Conservation (phyloP, 2,888 invertebrate species). For the Heliconius aoede region DNA sequence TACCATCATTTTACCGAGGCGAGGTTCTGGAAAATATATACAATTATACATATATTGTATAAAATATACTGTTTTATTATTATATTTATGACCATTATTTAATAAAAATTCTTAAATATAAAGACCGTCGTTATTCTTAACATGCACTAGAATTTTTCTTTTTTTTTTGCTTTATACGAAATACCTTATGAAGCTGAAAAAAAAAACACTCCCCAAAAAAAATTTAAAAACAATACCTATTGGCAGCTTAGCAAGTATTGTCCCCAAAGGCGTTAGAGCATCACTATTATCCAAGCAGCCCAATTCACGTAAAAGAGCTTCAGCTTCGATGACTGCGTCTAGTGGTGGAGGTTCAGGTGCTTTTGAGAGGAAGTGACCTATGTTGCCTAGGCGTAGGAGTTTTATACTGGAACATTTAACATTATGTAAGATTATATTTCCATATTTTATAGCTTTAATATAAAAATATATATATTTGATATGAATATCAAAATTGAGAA, state of each 20-base stretch:
- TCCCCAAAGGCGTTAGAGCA: constrained; percentile 96
- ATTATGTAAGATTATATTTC: background rate
- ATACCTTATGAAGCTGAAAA: background rate
- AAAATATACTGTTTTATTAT: too few relatives aligned
- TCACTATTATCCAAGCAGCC: constrained; percentile 94
- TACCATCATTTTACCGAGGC: constrained; percentile 98
- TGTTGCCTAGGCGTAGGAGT: constrained; percentile 93
- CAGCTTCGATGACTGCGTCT: constrained; percentile 99
- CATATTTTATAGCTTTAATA: too few relatives aligned
- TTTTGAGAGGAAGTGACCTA: constrained; percentile 97
- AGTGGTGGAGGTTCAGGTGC: constrained; percentile 98
- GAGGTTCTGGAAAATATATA: constrained; percentile 86
- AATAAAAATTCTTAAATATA: too few relatives aligned
- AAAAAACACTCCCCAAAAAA: background rate
- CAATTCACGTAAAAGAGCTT: constrained; percentile 92
- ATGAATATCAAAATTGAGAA: too few relatives aligned
- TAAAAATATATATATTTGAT: too few relatives aligned
- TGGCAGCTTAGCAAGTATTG: constrained; percentile 96
- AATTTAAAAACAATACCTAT: constrained; percentile 77
- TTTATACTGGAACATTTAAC: constrained; percentile 75
- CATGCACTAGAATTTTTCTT: too few relatives aligned
- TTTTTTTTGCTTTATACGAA: background rate
- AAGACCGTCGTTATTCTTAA: too few relatives aligned
- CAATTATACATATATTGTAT: too few relatives aligned
- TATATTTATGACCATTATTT: too few relatives aligned